Base-by-base conservation (phyloP, 35 echinoderm and acorn worm genomes). In the Apostichopus japonicus region DNA sequence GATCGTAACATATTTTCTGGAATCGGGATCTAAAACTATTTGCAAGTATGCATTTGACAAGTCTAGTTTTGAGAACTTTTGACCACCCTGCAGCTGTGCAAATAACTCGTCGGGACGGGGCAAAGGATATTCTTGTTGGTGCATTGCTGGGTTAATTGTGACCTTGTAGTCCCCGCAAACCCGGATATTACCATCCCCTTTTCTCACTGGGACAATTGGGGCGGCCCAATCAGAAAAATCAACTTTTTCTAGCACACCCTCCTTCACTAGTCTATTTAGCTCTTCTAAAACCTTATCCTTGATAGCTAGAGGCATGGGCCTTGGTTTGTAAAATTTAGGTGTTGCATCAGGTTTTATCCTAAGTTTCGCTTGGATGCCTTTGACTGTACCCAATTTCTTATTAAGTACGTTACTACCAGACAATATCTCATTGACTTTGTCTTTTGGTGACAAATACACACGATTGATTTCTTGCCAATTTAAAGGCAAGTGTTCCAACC, bases 31-130 rank as follows among this genome's bases (percentile, higher is more conserved):
- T 65, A 96, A 58, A 16, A 14, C n/a, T 22, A 95, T 81, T 65
- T 93, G 91, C 53, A 86, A 72, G 77, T 90, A 95, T 54, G 91
- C 94, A 17, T 93, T 83, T 17, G 91, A 95, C 13, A 95, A 25
- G 56, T 95, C 78, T 2, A 93, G 53, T 55, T 91, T 93, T 17
- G 51, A 87, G 44, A 94, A 96, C 44, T 90, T 78, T 77, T 87
- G 59, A 22, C 90, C 93, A 67, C 88, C 87, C 61, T 83, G 78
- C 0, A 93, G 80, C 23, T 77, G 56, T 72, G 91, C 53, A 52
- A 92, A 92, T 55, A 87, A 72, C 44, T 95, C 90, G 51, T 95
- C 92, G 5, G 65, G 86, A 24, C 87, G 80, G 0, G 87, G 92
- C 5, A 90, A 58, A 16, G 55, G 76, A 67, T 94, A 94, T 16